These are phyloP conservation scores for Upupa epops DNA, from an alignment of 2,113 vertebrate genomes.

Conservation along the genomic window DNA sequence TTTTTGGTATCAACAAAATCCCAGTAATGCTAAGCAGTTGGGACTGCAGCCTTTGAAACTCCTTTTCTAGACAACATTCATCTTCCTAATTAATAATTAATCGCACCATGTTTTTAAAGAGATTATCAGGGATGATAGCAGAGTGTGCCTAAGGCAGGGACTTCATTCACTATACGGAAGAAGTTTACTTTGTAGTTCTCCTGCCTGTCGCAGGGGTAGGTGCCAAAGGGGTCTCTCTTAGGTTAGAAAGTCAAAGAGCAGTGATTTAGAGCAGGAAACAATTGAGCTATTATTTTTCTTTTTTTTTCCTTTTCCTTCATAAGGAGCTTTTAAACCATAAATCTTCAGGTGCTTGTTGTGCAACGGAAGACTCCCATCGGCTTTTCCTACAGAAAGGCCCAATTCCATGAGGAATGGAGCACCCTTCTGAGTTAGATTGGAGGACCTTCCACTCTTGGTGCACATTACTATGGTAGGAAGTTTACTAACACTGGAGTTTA, in stretches of 20 bases:
- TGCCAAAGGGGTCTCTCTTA: constrained; percentile 61
- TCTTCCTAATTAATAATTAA: constrained; percentile 79
- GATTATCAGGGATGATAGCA: constrained; percentile 73
- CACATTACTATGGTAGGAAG: constrained; percentile 33
- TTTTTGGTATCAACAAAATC: constrained; percentile 35
- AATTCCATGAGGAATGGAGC: background rate
- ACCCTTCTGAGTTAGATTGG: background rate
- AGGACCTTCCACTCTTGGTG: background rate
- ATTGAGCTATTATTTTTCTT: constrained; percentile 43
- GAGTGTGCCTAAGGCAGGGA: constrained; percentile 73
- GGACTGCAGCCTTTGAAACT: constrained; percentile 56
- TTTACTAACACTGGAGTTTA: constrained; percentile 63
- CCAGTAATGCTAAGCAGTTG: constrained; percentile 22
- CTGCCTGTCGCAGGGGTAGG: constrained; percentile 46
- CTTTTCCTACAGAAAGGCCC: constrained; percentile 37
- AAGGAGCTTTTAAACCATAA: constrained; percentile 57
- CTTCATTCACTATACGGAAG: constrained; percentile 66
- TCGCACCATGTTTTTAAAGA: constrained; percentile 67
- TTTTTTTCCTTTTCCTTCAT: background rate
- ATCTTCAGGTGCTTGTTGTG: constrained; percentile 43
- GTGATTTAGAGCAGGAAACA: constrained; percentile 64
- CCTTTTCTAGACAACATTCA: constrained; percentile 68
- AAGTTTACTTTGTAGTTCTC: constrained; percentile 65
- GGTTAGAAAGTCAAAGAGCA: constrained; percentile 72
- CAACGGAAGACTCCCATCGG: constrained; percentile 6